These are phyloP conservation scores for Himalopsyche japonica DNA, from an alignment of 2,888 invertebrate genomes.

Conservation along the genomic window DNA sequence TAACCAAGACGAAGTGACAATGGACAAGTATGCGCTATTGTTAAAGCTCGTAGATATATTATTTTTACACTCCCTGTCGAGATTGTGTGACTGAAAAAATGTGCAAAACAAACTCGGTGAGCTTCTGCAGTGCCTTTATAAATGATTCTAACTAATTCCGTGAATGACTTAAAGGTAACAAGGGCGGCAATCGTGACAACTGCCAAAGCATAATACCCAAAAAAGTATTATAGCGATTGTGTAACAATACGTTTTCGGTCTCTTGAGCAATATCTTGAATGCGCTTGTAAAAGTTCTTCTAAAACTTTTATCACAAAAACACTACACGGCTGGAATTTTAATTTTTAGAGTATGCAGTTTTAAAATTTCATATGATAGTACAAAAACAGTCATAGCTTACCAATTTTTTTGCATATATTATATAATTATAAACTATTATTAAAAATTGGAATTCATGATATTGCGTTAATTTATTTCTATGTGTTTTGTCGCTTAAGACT, in stretches of 20 bases:
- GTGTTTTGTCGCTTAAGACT: no score
- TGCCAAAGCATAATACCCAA: constrained; percentile 10
- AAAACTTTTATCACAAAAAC: not conserved
- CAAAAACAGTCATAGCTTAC: no score
- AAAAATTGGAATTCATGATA: no score
- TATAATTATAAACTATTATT: no score
- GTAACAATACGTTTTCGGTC: constrained; percentile 9
- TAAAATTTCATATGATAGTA: no score
- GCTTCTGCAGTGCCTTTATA: not conserved
- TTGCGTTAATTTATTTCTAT: no score
- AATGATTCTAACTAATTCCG: not conserved
- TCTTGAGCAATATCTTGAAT: not conserved
- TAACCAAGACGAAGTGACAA: not conserved
- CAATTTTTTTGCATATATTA: no score
- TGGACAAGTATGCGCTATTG: not conserved
- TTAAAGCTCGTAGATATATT: not conserved
- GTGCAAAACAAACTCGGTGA: not conserved
- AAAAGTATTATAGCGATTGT: constrained; percentile 23
- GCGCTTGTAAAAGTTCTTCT: not conserved
- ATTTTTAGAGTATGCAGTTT: not conserved
- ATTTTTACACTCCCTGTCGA: not conserved
- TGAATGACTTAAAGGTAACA: not conserved
- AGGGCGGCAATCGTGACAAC: not conserved
- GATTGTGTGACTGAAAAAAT: not conserved
- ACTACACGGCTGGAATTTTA: not conserved